Evolutionary conservation across 2,797 vertebrate genomes (phyloP).

Genomic region (Aldrovandia affinis): DNA sequence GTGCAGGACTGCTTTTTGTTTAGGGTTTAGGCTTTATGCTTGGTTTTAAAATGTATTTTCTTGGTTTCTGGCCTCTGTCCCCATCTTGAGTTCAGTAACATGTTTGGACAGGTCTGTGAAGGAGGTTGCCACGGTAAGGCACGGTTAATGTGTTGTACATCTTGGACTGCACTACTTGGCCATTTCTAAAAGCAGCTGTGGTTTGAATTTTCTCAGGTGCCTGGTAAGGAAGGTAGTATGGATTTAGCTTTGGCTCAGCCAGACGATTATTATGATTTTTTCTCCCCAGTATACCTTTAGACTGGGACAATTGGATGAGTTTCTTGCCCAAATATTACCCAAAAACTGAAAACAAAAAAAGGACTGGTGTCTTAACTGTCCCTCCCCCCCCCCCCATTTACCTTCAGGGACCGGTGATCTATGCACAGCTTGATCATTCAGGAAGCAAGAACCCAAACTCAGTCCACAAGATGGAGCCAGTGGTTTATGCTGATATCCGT

Average conservation of each 20-base stretch:
- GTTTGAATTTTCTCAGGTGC: not conserved
- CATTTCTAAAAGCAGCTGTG: not conserved
- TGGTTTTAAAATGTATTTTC: not conserved
- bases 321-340: not conserved
- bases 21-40: not conserved
- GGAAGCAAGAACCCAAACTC: constrained; percentile 83
- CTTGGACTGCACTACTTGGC: not conserved
- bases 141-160: not conserved
- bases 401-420: constrained; percentile 88
- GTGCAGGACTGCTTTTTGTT: not conserved
- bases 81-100: not conserved
- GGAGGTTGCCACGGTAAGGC: not conserved
- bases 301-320: not conserved
- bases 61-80: not conserved
- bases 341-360: not conserved
- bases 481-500: constrained; percentile 93
- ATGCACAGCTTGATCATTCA: constrained; percentile 92
- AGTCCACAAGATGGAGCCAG: constrained; percentile 93
- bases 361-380: not conserved
- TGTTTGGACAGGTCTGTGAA: constrained; percentile 1
- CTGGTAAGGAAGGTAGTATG: not conserved
- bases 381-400: not conserved
- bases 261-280: not conserved
- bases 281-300: not conserved
- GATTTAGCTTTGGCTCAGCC: not conserved